phyloP scores from a whole-genome alignment of 2,888 invertebrate species.

The Fragum sueziense region DNA sequence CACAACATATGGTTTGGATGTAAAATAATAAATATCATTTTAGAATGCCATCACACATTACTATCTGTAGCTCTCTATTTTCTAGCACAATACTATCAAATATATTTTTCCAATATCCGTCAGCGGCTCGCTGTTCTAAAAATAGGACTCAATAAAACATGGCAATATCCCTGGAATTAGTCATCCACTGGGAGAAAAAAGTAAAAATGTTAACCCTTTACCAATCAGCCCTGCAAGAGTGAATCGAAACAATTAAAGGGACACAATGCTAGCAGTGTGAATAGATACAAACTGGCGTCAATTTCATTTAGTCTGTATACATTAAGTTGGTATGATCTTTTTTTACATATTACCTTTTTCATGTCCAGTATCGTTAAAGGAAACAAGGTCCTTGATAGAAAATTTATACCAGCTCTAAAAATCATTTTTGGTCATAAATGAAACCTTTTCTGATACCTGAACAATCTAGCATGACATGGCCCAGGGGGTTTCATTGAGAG shows the following conservation, averaged over 20 bases:
- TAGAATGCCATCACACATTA: too few species aligned
- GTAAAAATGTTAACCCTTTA: background rate
- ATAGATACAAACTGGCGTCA: background rate
- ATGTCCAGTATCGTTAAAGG: background rate
- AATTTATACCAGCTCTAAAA: too few species aligned
- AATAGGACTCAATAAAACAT: conserved; percentile 48
- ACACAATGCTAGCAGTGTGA: background rate
- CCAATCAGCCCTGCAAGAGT: background rate
- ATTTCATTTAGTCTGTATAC: background rate
- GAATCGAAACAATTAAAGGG: background rate
- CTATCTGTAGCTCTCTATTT: too few species aligned
- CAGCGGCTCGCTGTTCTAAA: conserved; percentile 33
- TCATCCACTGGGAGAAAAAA: conserved; percentile 25
- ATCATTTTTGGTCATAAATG: too few species aligned
- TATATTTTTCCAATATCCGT: conserved; percentile 48
- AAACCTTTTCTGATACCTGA: too few species aligned
- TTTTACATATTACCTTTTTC: background rate
- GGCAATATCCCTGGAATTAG: conserved; percentile 49
- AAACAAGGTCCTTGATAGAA: too few species aligned
- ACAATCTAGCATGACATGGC: too few species aligned
- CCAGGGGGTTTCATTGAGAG: too few species aligned
- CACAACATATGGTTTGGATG: too few species aligned
- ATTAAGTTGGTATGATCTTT: background rate
- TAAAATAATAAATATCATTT: too few species aligned
- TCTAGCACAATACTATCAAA: conserved; percentile 27